A percentile compares a stretch with the other conserved stretches of the same genome.
These are phyloP conservation scores for Podocnemis expansa DNA, from an alignment of 2,113 vertebrate species.

Conservation along the genomic window DNA sequence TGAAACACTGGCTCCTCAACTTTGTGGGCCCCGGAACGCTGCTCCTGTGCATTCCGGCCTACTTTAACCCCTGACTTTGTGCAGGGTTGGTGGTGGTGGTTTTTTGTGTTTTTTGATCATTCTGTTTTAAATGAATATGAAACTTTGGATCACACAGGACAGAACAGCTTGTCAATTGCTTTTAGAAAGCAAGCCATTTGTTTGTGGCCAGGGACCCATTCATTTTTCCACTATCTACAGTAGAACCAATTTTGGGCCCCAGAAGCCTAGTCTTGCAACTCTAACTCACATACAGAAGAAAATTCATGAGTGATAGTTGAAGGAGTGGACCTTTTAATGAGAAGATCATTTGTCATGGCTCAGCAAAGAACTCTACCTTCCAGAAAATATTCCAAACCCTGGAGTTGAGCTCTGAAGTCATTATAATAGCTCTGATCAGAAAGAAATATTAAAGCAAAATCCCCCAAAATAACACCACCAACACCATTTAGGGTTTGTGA, in stretches of 20 bases:
- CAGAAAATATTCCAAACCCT: conserved; percentile 59
- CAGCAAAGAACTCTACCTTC: not conserved
- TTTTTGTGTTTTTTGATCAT: conserved; percentile 8
- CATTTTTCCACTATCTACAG: not conserved
- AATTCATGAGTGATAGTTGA: conserved; percentile 33
- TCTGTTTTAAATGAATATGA: conserved; percentile 6
- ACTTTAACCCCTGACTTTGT: too few species aligned
- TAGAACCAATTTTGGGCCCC: not conserved
- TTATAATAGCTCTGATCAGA: conserved; percentile 33
- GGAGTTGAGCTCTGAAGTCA: conserved; percentile 51
- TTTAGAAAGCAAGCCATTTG: not conserved
- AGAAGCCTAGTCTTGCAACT: not conserved
- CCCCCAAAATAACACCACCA: conserved; percentile 32
- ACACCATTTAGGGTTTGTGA: conserved; percentile 25
- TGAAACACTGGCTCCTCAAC: too few species aligned
- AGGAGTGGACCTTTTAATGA: conserved; percentile 22
- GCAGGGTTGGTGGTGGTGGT: too few species aligned
- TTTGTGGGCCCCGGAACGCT: too few species aligned
- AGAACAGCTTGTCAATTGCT: conserved; percentile 17
- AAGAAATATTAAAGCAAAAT: not conserved
- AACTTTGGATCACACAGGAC: not conserved
- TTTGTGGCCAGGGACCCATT: not conserved
- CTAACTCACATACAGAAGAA: rapidly evolving
- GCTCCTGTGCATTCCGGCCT: too few species aligned
- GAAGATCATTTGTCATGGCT: not conserved